These are phyloP conservation scores for Etheostoma perlongum DNA, from an alignment of 2,797 vertebrate species.

Conservation along the genomic window DNA sequence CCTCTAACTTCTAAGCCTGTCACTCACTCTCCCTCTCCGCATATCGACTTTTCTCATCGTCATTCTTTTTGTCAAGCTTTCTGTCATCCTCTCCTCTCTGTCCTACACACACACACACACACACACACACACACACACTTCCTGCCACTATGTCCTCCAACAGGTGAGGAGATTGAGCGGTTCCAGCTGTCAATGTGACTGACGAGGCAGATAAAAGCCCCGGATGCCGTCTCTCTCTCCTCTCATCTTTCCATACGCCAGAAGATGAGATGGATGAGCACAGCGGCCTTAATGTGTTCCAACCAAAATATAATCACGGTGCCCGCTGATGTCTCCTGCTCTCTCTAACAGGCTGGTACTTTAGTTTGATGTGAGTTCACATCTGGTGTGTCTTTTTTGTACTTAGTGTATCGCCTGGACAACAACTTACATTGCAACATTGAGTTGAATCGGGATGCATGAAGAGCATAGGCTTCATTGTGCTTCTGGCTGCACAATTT, in stretches of 20 bases:
- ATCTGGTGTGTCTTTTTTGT: neutral
- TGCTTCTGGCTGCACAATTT: neutral
- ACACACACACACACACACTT: constrained; percentile 9
- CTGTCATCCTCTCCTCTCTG: constrained; percentile 33
- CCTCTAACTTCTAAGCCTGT: constrained; percentile 34
- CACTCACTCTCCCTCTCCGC: constrained; percentile 26
- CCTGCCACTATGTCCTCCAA: constrained; percentile 39
- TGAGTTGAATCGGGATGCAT: neutral
- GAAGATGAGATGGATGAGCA: constrained; percentile 68
- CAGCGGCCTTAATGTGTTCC: constrained; percentile 26
- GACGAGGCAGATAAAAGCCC: constrained; percentile 54
- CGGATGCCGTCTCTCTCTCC: constrained; percentile 34
- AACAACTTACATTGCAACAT: neutral
- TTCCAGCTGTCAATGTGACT: constrained; percentile 66
- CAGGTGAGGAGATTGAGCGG: constrained; percentile 68
- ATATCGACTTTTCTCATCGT: constrained; percentile 30
- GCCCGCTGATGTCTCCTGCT: constrained; percentile 22
- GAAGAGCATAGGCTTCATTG: neutral
- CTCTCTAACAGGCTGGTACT: constrained; percentile 24
- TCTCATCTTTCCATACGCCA: constrained; percentile 57
- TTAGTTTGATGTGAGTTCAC: neutral
- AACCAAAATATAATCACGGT: constrained; percentile 56
- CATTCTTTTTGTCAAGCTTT: constrained; percentile 46
- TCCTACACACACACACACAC: constrained; percentile 8
- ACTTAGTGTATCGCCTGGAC: neutral